Base-by-base conservation (phyloP, 2,888 invertebrate genomes). In the Rhyacophila evoluta region DNA sequence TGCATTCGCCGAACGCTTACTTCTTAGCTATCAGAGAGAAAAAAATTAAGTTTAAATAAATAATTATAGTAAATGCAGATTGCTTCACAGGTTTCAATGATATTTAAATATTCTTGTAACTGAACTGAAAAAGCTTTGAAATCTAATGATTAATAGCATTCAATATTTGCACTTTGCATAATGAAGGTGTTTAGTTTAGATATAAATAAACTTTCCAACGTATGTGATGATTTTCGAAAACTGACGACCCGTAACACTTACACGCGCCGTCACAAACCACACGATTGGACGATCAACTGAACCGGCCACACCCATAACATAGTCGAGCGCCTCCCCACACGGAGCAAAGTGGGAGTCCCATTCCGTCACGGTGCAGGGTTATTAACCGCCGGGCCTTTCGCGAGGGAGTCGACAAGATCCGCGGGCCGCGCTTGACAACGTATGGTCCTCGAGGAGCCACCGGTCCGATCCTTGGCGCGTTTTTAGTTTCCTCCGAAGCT, bases 401-500 rank as follows among this genome's bases (percentile, higher is more conserved):
- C 29, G 68, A 28, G 15, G 10, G 41, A 25, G 68, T 28, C 70
- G 55, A 55, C 55, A 19, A 15, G 70, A 41, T n/a, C 12, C 77
- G 77, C 69, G 71, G 74, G 41, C 68, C 80, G 25, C 70, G 77
- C 39, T 76, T 68, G 75, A 74, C 74, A 39, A 78, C 68, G 70
- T 72, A 76, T 72, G 73, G 39, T 70, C 67, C 69, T 55, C 33
- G 67, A 70, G 73, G 76, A 74, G 41, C 25, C 72, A 19, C 29
- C 37, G 41, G 70, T 37, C 11, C 12, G 55, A 75, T 75, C 79
- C 75, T 75, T 75, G 68, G 69, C 68, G 72, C 70, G 74, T 68
- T 77, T 75, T 79, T 79, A 81, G 81, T 81, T 79, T 79, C 79
- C 78, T 78, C 39, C 81, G 74, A 75, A 78, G 81, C 78, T 69